Evolutionary conservation across 2,888 invertebrate species (phyloP), one percentile per base, ranked within the genome.

Genomic region (Lasioglossum oenotherae): DNA sequence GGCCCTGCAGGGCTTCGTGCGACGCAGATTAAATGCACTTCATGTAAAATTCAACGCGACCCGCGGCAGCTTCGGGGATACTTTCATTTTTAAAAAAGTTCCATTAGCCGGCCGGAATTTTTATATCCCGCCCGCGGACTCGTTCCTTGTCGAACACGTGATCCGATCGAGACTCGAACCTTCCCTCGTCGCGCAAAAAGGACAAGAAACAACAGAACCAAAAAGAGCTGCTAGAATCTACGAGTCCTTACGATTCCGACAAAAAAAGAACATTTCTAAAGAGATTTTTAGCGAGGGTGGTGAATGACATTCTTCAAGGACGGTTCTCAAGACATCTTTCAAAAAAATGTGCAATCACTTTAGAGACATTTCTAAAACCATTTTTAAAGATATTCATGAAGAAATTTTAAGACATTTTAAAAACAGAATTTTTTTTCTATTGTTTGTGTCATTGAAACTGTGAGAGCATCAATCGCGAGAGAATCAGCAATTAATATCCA

Each of bases 11-110:
- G 89, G 89, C 89, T 89, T 89, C 89, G 79, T 80, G 85, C 89
- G 87, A 83, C 87, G 87, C 85, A 87, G 89, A 89, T 89, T 89
- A 89, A 89, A 89, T 81, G 85, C 78, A 79, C 79, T 89, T 89
- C 89, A 89, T 89, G 89, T 87, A 85, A 89, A 89, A 89, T 89
- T 89, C 89, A 89, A 85, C 85, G 76, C 71, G 79, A 88, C 84
- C 81, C 80, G 60, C 67, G 60, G 73, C 75, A 53, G 71, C 76
- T 75, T 53, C 84, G 64, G 46, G 77, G 64, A 64, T 79, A 79
- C 74, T 82, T 86, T 76, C 86, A 46, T 76, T 85, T 80, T 85
- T 76, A 72, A 74, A 85, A 83, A 85, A 78, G 69, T 75, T 71
- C 85, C 84, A 73, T 46, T 75, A 67, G 35, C 49, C 31, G 16